These are phyloP conservation scores for Aegotheles bennettii DNA, from an alignment of 2,113 vertebrate genomes.

Conservation along the genomic window DNA sequence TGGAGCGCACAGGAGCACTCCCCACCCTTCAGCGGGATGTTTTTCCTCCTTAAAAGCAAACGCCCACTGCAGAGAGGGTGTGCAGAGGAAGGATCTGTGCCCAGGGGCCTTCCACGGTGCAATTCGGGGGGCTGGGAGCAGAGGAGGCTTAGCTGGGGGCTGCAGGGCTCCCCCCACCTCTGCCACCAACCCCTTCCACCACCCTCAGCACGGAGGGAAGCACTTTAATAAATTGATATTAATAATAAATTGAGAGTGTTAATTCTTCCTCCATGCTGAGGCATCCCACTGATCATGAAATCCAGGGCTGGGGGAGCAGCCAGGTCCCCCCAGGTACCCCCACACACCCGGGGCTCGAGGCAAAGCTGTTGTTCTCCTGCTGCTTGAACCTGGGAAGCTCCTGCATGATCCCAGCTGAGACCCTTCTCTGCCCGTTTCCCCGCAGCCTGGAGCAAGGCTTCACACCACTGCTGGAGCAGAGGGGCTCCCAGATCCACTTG, in stretches of 20 bases:
- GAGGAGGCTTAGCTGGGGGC: not conserved
- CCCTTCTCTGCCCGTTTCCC: not conserved
- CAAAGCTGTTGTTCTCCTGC: not conserved
- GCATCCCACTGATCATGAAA: accelerated
- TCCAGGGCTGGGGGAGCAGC: accelerated
- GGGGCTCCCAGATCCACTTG: not conserved
- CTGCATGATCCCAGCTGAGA: not conserved
- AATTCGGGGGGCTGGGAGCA: not conserved
- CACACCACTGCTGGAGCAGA: not conserved
- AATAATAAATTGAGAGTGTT: not conserved
- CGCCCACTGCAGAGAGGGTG: not conserved
- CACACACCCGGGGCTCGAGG: accelerated
- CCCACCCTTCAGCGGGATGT: not conserved
- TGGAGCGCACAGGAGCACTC: not conserved
- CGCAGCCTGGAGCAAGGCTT: not conserved
- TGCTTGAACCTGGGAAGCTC: not conserved
- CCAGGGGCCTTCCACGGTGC: accelerated
- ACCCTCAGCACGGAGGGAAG: not conserved
- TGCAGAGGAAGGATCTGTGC: not conserved
- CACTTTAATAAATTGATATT: not conserved
- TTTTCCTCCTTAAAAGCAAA: not conserved
- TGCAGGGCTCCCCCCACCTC: not conserved
- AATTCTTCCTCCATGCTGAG: not conserved
- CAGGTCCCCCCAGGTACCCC: not conserved
- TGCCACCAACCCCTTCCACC: not conserved